Evolutionary conservation across 1,140 invertebrate genomes (phyloP), one percentile per base, ranked within the genome.

Genomic region (Scaptomyza pallida): DNA sequence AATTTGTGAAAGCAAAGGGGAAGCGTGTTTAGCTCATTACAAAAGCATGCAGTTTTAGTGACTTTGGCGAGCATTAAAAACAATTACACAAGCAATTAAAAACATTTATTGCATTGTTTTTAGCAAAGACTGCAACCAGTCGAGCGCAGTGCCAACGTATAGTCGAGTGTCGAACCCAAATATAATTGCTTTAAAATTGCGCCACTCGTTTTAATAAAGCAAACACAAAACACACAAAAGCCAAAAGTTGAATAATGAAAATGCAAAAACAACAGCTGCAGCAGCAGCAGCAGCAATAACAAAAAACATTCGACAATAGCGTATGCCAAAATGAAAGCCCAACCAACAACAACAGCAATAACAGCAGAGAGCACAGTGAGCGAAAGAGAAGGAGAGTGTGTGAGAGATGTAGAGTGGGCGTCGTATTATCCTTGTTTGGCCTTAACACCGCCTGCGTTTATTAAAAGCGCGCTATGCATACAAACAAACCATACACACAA

Each of bases 101-200:
- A 71, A 57, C 68, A 71, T 52, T 65, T 71, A 71, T 64, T 65
- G 68, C 68, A 71, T 56, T 63, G 26, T 48, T 43, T 44, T 59
- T 60, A 54, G 61, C 21, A 13, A 9, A 56, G 64, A 60, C 30
- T 37, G 43, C 23, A 68, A 57, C 47, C 63, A 43, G 19, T 15
- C 10, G 26, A 43, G 60, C 40, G 41, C 21, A 63, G 35, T 12
- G 33, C n/a, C n/a, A 17, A 26, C 10, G 61, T 50, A n/a, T 41
- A 56, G 33, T 30, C 48, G 56, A 59, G 55, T 65, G 63, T 45
- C 50, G 41, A 72, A 61, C 73, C 73, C 54, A 57, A 54, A 67
- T 72, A 70, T 79, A 79, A 79, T 79, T 79, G 73, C 76, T 79
- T 79, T 68, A 79, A 79, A 79, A 79, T 79, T 79, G 76, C 76